Percentiles rank a stretch among this genome's conserved stretches.
Conservation (phyloP, 2,113 vertebrate genomes). For the Syngnathus scovelli region DNA sequence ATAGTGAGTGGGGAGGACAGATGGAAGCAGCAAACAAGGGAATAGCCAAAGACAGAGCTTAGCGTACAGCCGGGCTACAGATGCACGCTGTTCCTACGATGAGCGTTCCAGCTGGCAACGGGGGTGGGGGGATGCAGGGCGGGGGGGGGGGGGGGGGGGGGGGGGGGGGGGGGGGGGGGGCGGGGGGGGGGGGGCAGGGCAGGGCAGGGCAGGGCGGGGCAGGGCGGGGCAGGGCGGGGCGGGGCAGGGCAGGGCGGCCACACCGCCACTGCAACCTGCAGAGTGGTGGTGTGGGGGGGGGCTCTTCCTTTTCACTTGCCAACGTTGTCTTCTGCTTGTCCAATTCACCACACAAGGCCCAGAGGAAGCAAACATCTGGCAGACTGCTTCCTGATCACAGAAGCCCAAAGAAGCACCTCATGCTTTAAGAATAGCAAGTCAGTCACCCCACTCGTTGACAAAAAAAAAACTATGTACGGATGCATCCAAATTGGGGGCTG, state of each 20-base stretch:
- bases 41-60: constrained; percentile 43
- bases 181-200: too few species aligned
- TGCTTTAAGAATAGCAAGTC: too few species aligned
- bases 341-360: too few species aligned
- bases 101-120: constrained; percentile 73
- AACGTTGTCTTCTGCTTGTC: constrained; percentile 16
- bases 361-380: too few species aligned
- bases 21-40: constrained; percentile 47
- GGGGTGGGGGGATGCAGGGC: too few species aligned
- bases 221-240: constrained; percentile 46
- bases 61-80: constrained; percentile 44
- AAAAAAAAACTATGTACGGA: too few species aligned
- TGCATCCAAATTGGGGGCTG: too few species aligned
- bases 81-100: constrained; percentile 69
- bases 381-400: too few species aligned
- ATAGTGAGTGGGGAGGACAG: constrained; percentile 33
- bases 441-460: too few species aligned
- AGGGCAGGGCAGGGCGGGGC: constrained; percentile 51
- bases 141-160: too few species aligned
- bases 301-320: constrained; percentile 47
- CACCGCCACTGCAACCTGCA: not conserved
- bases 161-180: too few species aligned
- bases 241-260: constrained; percentile 9
- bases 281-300: constrained; percentile 12
- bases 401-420: too few species aligned